Conservation (phyloP, 2,888 invertebrate genomes). For the Ptychoptera albimana region DNA sequence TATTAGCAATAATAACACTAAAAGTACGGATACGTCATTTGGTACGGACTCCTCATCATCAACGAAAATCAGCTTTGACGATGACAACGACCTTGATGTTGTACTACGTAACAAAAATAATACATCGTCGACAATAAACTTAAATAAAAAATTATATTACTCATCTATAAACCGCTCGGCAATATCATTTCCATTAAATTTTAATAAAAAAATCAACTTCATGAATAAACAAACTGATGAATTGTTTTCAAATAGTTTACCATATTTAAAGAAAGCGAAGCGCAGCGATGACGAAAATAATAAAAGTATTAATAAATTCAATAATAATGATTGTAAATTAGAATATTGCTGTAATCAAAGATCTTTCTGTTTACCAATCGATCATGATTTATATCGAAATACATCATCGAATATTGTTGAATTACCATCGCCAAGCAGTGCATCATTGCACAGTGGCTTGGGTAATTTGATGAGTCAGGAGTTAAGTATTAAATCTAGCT, state of each 20-base stretch:
- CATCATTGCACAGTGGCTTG: slow-evolving; percentile 28
- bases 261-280: no score
- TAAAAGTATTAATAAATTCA: no score
- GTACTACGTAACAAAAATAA: slow-evolving; percentile 22
- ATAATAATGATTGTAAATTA: no score
- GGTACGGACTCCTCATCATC: slow-evolving; percentile 6
- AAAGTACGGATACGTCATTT: slow-evolving; percentile 1
- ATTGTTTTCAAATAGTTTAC: no score
- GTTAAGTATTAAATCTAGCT: slow-evolving; percentile 29
- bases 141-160: not conserved
- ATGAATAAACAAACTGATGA: no score
- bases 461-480: slow-evolving; percentile 25
- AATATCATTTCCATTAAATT: no score
- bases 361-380: slow-evolving; percentile 24
- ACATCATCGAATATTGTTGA: slow-evolving; percentile 24
- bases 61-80: slow-evolving; percentile 4
- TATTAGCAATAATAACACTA: slow-evolving; percentile 2
- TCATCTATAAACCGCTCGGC: no score
- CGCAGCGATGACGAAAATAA: no score
- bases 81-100: slow-evolving; percentile 17
- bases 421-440: slow-evolving; percentile 29
- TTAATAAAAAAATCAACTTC: no score
- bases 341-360: slow-evolving; percentile 12
- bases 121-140: not conserved
- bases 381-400: slow-evolving; percentile 28